Conservation (phyloP, 2,113 vertebrate genomes). For the Malaclemys terrapin region DNA sequence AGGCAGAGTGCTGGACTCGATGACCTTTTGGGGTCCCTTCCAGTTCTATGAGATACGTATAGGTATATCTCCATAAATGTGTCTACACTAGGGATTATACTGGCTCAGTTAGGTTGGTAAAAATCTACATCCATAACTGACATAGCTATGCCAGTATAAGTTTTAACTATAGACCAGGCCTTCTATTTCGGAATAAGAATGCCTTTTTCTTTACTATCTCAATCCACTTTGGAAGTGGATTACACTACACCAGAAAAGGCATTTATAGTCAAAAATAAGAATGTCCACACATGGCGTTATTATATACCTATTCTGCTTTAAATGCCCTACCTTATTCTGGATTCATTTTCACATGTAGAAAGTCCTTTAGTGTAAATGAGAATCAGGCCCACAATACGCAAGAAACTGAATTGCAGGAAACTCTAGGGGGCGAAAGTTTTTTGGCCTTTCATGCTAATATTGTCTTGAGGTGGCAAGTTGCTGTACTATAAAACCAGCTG, state of each 20-base stretch:
- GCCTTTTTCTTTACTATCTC: background rate
- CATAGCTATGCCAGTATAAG: background rate
- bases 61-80: background rate
- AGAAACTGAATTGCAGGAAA: background rate
- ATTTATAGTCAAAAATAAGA: background rate
- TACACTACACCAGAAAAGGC: background rate
- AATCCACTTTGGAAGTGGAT: background rate
- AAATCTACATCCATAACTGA: background rate
- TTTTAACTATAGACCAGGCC: background rate
- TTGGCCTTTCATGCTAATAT: background rate
- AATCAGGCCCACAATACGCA: background rate
- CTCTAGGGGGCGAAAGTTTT: background rate
- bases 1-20: no score
- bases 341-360: background rate
- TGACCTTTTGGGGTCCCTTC: no score
- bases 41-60: no score
- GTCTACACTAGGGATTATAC: background rate
- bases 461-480: background rate
- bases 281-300: background rate
- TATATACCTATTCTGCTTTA: background rate
- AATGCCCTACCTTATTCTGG: background rate
- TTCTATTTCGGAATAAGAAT: background rate
- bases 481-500: background rate
- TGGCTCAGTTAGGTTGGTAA: background rate
- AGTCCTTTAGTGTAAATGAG: background rate